Evolutionary conservation across 2,113 vertebrate species (phyloP).

Genomic region (Rhineura floridana): DNA sequence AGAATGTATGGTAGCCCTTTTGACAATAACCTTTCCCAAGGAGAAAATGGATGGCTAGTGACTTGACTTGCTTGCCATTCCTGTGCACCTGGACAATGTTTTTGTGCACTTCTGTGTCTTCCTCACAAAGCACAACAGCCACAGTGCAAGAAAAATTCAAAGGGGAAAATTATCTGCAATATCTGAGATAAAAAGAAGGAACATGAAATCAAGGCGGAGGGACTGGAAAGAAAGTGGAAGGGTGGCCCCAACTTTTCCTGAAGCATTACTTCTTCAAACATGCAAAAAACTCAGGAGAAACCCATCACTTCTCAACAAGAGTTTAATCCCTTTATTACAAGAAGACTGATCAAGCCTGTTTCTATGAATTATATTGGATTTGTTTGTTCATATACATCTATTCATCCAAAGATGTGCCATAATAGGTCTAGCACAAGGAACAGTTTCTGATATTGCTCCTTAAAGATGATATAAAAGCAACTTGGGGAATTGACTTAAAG

Average conservation of each 20-base stretch:
- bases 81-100: background rate
- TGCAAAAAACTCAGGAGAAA: background rate
- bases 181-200: background rate
- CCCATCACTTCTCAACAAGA: conserved; percentile 29
- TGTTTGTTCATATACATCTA: background rate
- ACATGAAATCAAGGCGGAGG: background rate
- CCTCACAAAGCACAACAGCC: background rate
- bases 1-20: conserved; percentile 20
- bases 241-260: fast-evolving
- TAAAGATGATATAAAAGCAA: background rate
- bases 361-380: conserved; percentile 21
- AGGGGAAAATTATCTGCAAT: background rate
- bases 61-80: background rate
- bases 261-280: background rate
- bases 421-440: background rate
- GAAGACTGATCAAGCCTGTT: fast-evolving
- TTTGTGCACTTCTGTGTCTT: background rate
- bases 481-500: background rate
- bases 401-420: conserved; percentile 11
- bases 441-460: background rate
- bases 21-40: background rate
- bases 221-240: background rate
- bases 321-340: background rate
- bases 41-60: background rate
- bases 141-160: background rate